Percentiles rank a stretch among this genome's conserved stretches.
These are phyloP conservation scores for Cheiracanthium punctorium DNA, from an alignment of 2,888 invertebrate species.

Conservation along the genomic window DNA sequence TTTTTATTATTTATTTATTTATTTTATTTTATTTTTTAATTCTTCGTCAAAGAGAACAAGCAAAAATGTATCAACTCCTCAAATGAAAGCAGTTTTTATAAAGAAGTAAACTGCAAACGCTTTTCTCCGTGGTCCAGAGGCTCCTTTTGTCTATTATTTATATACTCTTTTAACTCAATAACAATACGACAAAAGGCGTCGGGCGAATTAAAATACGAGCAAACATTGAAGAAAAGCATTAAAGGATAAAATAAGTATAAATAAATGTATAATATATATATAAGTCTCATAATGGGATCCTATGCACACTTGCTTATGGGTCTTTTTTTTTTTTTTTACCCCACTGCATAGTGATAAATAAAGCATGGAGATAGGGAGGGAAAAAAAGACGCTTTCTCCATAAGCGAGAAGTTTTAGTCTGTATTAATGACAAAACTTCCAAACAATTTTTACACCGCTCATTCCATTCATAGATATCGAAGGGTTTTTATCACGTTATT, in stretches of 20 bases:
- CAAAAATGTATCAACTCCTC: constrained; percentile 32
- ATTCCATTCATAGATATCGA: constrained; percentile 18
- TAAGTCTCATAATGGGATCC: constrained; percentile 34
- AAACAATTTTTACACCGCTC: constrained; percentile 40
- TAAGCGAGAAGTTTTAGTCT: constrained; percentile 45
- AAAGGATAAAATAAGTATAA: constrained; percentile 53
- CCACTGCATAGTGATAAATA: background rate
- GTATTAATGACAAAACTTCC: constrained; percentile 66
- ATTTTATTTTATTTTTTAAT: too few relatives aligned
- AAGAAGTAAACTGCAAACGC: constrained; percentile 53
- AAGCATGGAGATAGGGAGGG: background rate
- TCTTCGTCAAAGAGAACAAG: background rate
- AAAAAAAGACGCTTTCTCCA: constrained; percentile 28
- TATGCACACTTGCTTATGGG: constrained; percentile 11
- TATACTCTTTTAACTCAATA: constrained; percentile 68
- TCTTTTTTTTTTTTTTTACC: constrained; percentile 9
- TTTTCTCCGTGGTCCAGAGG: constrained; percentile 33
- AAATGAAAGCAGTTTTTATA: constrained; percentile 39
- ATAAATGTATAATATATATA: constrained; percentile 31
- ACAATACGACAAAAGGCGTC: constrained; percentile 40
- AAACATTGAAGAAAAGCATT: constrained; percentile 56
- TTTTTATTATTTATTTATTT: too few relatives aligned
- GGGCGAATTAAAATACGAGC: constrained; percentile 59
- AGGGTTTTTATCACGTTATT: constrained; percentile 24
- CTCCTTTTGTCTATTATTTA: constrained; percentile 59